Evolutionary conservation across 2,113 vertebrate species (phyloP).

Genomic region (Syngnathus floridae): DNA sequence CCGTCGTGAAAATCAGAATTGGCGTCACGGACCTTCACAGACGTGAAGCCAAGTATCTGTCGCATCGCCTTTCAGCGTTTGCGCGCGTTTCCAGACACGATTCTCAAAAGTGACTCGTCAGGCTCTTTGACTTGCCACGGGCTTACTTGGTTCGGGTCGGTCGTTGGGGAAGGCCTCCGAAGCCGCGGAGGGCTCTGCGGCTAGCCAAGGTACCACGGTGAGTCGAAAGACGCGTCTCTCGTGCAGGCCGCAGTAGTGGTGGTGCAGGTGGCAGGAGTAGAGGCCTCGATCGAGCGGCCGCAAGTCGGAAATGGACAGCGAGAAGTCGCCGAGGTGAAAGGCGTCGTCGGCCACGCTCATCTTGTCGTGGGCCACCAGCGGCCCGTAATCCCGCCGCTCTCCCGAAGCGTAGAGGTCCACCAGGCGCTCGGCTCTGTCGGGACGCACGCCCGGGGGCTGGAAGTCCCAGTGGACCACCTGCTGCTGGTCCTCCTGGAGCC

Average conservation of each 20-base stretch:
- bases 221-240: conserved; percentile 86
- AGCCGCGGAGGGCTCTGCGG: conserved; percentile 34
- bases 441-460: conserved; percentile 84
- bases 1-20: no score
- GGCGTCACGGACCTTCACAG: no score
- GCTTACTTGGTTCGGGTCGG: conserved; percentile 57
- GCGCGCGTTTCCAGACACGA: neutral
- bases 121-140: neutral
- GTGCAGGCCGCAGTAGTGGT: conserved; percentile 92
- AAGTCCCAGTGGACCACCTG: conserved; percentile 96
- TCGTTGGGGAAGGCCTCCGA: conserved; percentile 35
- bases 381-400: conserved; percentile 80
- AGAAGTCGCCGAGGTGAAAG: conserved; percentile 87
- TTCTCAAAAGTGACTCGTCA: neutral
- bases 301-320: conserved; percentile 71
- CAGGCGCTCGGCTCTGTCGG: conserved; percentile 83
- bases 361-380: conserved; percentile 73
- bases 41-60: no score
- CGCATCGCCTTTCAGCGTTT: neutral
- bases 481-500: conserved; percentile 83
- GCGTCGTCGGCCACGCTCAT: conserved; percentile 78
- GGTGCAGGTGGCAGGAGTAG: conserved; percentile 92
- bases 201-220: conserved; percentile 60
- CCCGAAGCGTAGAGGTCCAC: conserved; percentile 90
- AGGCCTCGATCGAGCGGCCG: conserved; percentile 79